Evolutionary conservation across 2,888 invertebrate genomes (phyloP), one percentile per base, ranked within the genome.

Genomic region (Andrena camellia): DNA sequence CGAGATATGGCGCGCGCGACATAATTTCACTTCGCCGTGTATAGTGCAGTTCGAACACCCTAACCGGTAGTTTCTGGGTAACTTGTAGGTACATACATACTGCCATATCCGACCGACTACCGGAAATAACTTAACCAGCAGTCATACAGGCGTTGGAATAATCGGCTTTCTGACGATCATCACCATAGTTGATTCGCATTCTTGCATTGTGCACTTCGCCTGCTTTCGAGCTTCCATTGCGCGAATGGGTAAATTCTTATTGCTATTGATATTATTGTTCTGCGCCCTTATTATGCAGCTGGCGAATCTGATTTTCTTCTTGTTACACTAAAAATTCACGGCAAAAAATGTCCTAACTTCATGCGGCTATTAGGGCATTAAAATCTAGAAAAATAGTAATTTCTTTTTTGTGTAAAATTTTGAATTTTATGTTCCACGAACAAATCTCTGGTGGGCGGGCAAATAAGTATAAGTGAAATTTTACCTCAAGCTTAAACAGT

Each of bases 51-150:
- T 26, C 31, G 57, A 79, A 64, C 57, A 73, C 64, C 35, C 57
- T 57, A 69, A 33, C 26, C 48, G 10, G 66, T 48, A 60, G 71
- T 60, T 78, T 77, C 66, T 31, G 8, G 57, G 60, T 68, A 78
- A 73, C 67, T 78, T 60, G 54, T n/a, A 26, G 63, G 42, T 78
- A 68, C 62, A 73, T 67, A 52, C 48, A 73, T 67, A 52, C 48
- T 57, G 35, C 68, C 57, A 57, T 74, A 64, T 69, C 59, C 67
- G 67, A 59, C 17, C 52, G 26, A 29, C 52, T 57, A 69, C 69
- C 79, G 69, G 74, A 69, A 69, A 72, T 57, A 57, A 57, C 69
- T 64, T 67, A 74, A 72, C 71, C 71, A 69, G 26, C 57, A 50
- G 68, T 48, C 26, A 63, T 67, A n/a, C 64, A 59, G 59, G 64